phyloP scores from a whole-genome alignment of 2,113 vertebrate genomes.

The Myiagra hebetior region DNA sequence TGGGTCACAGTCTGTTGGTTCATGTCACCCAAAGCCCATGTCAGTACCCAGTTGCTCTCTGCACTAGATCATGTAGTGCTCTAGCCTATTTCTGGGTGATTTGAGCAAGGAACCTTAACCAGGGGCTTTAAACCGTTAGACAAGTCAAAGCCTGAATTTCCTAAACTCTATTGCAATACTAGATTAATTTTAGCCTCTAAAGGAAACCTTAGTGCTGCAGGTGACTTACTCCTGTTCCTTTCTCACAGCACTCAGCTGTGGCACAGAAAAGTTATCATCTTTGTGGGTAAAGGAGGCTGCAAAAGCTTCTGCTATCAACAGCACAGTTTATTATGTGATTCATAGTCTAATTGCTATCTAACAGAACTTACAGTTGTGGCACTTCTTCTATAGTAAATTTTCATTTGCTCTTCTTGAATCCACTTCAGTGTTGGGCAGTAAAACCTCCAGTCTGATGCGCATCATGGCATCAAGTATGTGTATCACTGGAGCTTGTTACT shows the following conservation, averaged over 20 bases:
- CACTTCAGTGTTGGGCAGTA: background rate
- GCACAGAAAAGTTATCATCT: background rate
- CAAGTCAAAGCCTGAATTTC: background rate
- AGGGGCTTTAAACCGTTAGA: background rate
- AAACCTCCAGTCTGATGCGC: background rate
- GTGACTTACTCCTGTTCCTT: background rate
- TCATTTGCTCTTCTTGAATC: background rate
- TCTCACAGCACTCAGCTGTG: background rate
- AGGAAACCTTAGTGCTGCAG: background rate
- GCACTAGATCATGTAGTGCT: background rate
- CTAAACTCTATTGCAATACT: background rate
- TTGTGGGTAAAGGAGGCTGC: background rate
- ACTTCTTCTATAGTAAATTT: background rate
- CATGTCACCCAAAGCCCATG: background rate
- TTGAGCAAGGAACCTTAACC: background rate
- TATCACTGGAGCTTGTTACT: background rate
- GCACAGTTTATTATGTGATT: background rate
- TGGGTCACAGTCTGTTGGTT: background rate
- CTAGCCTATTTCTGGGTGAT: background rate
- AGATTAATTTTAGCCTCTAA: background rate
- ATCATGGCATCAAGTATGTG: background rate
- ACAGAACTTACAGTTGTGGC: background rate
- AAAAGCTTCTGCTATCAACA: background rate
- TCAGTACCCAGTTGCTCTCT: background rate
- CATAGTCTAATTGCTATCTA: background rate